These are phyloP conservation scores for Corvus hawaiiensis DNA, from an alignment of 2,113 vertebrate species.

Conservation along the genomic window DNA sequence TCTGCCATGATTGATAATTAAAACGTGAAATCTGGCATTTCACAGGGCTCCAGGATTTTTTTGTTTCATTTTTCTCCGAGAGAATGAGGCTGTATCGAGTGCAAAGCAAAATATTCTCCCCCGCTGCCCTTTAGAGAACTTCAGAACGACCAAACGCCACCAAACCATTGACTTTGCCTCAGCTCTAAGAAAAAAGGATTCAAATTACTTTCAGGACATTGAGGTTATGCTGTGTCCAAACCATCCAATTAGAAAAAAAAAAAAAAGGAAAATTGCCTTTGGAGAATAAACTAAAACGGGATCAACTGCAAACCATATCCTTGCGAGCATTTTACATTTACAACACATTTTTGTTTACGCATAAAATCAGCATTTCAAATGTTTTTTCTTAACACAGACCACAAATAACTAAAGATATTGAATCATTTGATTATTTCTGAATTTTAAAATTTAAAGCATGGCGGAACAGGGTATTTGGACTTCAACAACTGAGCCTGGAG, in stretches of 20 bases:
- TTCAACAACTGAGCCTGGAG: constrained; percentile 1
- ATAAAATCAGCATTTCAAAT: not conserved
- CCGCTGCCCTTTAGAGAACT: constrained; percentile 7
- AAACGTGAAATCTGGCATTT: constrained; percentile 4
- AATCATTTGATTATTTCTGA: constrained; percentile 1
- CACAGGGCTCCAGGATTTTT: not conserved
- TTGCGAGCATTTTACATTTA: not conserved
- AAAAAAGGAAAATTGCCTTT: constrained; percentile 1
- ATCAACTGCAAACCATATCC: not conserved
- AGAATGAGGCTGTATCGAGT: not conserved
- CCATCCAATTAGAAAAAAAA: not conserved
- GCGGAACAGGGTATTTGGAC: not conserved
- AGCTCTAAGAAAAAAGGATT: constrained; percentile 38
- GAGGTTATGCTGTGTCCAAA: constrained; percentile 31
- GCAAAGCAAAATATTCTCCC: constrained; percentile 41
- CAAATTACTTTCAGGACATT: constrained; percentile 6
- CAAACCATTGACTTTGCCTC: constrained; percentile 24
- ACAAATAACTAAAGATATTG: not conserved
- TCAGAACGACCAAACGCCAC: not conserved
- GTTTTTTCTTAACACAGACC: not conserved
- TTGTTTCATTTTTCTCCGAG: not conserved
- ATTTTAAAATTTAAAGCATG: not conserved
- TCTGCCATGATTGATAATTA: not conserved
- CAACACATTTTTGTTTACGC: not conserved
- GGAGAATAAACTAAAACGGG: constrained; percentile 5